Conservation (phyloP, 2,888 invertebrate genomes). For the Mayetiola destructor region DNA sequence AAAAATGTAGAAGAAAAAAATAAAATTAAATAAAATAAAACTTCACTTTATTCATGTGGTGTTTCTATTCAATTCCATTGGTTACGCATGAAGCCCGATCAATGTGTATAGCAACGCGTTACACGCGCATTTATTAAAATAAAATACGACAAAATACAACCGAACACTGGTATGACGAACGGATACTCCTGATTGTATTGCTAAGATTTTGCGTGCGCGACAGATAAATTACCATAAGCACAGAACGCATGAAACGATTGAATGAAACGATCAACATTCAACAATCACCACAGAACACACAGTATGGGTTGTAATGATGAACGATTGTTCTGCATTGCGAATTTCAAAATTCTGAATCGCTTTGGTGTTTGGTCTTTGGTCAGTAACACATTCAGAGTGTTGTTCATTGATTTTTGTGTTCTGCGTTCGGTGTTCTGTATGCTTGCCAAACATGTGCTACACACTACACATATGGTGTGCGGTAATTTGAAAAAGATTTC, state of each 20-base stretch:
- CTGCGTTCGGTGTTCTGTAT: no score
- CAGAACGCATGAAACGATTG: no score
- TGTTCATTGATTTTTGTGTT: no score
- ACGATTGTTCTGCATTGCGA: not conserved
- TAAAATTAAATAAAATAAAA: no score
- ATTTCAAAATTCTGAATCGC: not conserved
- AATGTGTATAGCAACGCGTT: not conserved
- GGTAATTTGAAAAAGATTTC: no score
- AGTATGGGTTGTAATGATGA: no score
- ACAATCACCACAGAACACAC: no score
- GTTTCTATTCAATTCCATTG: not conserved
- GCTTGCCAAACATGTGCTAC: no score
- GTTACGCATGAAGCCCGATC: not conserved
- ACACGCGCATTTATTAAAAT: no score
- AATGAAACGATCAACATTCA: no score
- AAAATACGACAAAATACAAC: not conserved
- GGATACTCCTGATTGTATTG: not conserved
- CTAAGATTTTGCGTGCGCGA: not conserved
- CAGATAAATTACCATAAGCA: constrained; percentile 1
- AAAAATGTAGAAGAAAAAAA: no score
- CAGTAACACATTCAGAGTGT: constrained; percentile 12
- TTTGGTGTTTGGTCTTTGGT: not conserved
- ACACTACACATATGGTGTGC: no score
- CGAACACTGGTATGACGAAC: not conserved
- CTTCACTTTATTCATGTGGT: not conserved